Percentiles rank a stretch among this genome's conserved stretches.
Conservation (phyloP, 2,797 vertebrate genomes). For the Myotis planiceps region DNA sequence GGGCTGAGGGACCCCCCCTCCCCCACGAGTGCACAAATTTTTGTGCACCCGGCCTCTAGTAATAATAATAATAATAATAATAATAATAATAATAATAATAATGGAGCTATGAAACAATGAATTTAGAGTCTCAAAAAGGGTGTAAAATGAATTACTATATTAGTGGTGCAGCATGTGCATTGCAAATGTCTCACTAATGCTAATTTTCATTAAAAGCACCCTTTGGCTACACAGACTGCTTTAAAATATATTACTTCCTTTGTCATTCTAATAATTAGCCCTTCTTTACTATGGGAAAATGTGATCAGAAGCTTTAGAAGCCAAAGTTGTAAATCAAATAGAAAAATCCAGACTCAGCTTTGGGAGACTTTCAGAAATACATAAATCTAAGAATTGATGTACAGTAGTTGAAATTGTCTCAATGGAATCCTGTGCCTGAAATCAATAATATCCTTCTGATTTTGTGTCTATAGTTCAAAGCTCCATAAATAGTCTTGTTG, state of each 20-base stretch:
- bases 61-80: slow-evolving; percentile 90
- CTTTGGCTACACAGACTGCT: slow-evolving; percentile 86
- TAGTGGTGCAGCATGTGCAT: slow-evolving; percentile 83
- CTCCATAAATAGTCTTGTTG: slow-evolving; percentile 87
- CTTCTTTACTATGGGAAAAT: slow-evolving; percentile 81
- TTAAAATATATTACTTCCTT: slow-evolving; percentile 82
- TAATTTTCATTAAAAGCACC: slow-evolving; percentile 89
- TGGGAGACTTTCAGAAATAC: slow-evolving; percentile 75
- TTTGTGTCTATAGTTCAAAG: slow-evolving; percentile 90
- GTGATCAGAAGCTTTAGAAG: slow-evolving; percentile 83
- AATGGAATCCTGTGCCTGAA: slow-evolving; percentile 38
- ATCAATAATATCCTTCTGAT: slow-evolving; percentile 86
- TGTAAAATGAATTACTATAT: slow-evolving; percentile 92
- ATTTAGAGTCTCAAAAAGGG: slow-evolving; percentile 90
- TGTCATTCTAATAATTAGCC: slow-evolving; percentile 84
- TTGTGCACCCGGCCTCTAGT: too few species aligned
- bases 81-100: slow-evolving; percentile 90
- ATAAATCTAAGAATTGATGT: slow-evolving; percentile 74
- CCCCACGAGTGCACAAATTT: too few species aligned
- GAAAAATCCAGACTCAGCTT: slow-evolving; percentile 77
- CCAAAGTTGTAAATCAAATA: slow-evolving; percentile 87
- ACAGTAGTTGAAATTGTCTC: slow-evolving; percentile 47
- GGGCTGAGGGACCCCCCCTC: too few species aligned
- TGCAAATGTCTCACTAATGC: slow-evolving; percentile 87
- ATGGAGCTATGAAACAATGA: slow-evolving; percentile 89